phyloP scores from a whole-genome alignment of 2,888 invertebrate genomes.

The Crematogaster levior region DNA sequence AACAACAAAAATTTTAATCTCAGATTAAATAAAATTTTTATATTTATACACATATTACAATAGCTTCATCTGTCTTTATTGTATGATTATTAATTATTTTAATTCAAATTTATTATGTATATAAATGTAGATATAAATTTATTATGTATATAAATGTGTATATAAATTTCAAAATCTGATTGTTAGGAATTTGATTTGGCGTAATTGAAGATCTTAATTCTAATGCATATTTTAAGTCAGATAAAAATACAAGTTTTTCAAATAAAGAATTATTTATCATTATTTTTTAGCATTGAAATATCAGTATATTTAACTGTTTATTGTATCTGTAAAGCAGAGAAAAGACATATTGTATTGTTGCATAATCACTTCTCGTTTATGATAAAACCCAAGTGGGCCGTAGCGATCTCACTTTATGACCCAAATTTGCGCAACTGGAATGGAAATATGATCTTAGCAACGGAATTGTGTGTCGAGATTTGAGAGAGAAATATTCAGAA shows the following conservation, averaged over 20 bases:
- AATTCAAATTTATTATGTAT: conserved; percentile 2
- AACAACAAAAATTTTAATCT: background rate
- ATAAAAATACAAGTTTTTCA: background rate
- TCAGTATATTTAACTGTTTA: background rate
- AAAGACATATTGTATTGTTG: conserved; percentile 17
- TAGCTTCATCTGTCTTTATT: background rate
- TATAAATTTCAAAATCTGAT: background rate
- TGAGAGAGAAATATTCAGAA: background rate
- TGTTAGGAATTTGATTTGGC: background rate
- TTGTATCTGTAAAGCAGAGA: background rate
- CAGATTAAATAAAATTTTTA: background rate
- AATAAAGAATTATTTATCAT: background rate
- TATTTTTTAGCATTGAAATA: background rate
- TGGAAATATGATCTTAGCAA: conserved; percentile 29
- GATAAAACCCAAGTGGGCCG: background rate
- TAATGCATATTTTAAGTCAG: background rate
- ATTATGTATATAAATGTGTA: too few relatives aligned
- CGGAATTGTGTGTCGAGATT: background rate
- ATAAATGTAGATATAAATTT: too few relatives aligned
- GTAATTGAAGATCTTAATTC: background rate
- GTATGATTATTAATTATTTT: background rate
- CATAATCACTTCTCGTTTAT: conserved; percentile 13
- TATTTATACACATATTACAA: background rate
- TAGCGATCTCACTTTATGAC: conserved; percentile 25
- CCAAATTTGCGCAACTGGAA: conserved; percentile 26